phyloP scores from a whole-genome alignment of 2,113 vertebrate genomes.

The Plestiodon gilberti region DNA sequence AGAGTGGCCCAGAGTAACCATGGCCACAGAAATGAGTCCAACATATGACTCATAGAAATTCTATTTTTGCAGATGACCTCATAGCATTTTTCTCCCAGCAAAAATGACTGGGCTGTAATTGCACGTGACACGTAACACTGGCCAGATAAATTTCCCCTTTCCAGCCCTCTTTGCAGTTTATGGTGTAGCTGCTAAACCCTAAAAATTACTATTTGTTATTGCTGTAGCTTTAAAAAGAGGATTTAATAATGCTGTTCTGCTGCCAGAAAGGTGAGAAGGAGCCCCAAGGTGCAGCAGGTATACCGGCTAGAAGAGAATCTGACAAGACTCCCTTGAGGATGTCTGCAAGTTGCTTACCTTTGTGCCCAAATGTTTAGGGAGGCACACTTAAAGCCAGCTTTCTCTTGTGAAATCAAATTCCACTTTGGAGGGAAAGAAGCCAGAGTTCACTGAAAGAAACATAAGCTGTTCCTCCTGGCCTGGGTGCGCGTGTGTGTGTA shows the following conservation, averaged over 20 bases:
- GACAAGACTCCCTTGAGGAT: not conserved
- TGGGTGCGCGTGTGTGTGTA: not conserved
- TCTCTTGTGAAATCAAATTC: not conserved
- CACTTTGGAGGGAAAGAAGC: not conserved
- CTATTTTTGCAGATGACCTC: conserved; percentile 30
- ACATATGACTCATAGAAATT: conserved; percentile 24
- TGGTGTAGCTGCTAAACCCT: not conserved
- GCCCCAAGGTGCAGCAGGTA: not conserved
- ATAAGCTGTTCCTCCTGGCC: not conserved
- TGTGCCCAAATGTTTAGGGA: not conserved
- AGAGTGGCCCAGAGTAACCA: conserved; percentile 7
- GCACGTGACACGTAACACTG: not conserved
- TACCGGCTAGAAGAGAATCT: not conserved
- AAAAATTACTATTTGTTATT: conserved; percentile 7
- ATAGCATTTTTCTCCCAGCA: not conserved
- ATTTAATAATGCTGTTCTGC: not conserved
- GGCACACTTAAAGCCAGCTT: not conserved
- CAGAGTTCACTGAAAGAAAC: not conserved
- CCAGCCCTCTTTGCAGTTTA: not conserved
- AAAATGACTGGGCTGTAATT: not conserved
- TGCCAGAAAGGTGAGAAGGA: not conserved
- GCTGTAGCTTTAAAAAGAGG: not conserved
- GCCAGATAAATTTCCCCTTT: conserved; percentile 12
- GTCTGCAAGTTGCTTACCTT: not conserved
- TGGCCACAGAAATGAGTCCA: conserved; percentile 16